These are phyloP conservation scores for Cossypha caffra DNA, from an alignment of 2,797 vertebrate species.

Conservation along the genomic window DNA sequence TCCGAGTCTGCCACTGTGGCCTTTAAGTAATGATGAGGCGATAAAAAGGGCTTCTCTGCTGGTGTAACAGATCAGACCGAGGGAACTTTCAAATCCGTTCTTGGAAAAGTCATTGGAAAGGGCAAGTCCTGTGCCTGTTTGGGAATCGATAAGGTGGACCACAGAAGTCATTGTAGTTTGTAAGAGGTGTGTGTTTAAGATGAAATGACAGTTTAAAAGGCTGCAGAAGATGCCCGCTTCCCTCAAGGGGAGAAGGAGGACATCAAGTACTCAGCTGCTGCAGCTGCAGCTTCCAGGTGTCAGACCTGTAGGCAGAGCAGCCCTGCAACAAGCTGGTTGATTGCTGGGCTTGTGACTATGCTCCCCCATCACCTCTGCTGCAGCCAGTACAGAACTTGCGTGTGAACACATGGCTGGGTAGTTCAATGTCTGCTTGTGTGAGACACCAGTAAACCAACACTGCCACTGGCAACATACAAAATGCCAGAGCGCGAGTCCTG, in stretches of 20 bases:
- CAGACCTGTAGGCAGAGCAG: not conserved
- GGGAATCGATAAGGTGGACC: too few relatives aligned
- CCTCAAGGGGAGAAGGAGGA: not conserved
- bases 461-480: rapidly evolving
- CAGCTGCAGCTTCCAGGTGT: not conserved
- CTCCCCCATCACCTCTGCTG: not conserved
- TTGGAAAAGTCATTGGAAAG: not conserved
- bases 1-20: rapidly evolving
- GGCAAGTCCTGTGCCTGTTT: rapidly evolving
- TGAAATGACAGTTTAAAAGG: not conserved
- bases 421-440: not conserved
- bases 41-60: not conserved
- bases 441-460: not conserved
- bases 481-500: not conserved
- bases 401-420: rapidly evolving
- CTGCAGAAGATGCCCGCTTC: not conserved
- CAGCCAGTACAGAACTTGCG: rapidly evolving
- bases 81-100: not conserved
- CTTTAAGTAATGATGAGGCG: not conserved
- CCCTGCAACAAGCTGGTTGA: too few relatives aligned
- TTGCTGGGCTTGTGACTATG: not conserved
- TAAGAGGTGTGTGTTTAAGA: not conserved
- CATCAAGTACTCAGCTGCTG: not conserved
- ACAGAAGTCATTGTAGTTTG: rapidly evolving
- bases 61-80: not conserved